Percentiles rank a stretch among this genome's conserved stretches.
Evolutionary conservation across 2,888 invertebrate genomes (phyloP).

Genomic region (Patella depressa): DNA sequence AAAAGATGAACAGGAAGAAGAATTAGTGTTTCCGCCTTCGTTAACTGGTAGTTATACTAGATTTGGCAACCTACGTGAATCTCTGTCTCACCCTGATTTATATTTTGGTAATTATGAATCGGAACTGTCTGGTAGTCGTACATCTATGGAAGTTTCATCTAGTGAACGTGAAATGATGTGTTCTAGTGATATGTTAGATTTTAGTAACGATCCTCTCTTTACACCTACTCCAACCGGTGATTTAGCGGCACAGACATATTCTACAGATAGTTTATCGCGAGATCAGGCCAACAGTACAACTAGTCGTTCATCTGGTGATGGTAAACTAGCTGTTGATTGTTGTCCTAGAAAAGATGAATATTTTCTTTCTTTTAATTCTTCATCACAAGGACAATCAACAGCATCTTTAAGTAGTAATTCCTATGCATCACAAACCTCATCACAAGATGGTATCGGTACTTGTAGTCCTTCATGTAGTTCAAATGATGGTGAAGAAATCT

Average conservation of each 20-base stretch:
- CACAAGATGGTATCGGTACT: conserved; percentile 39
- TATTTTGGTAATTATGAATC: conserved; percentile 55
- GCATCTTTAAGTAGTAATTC: conserved; percentile 58
- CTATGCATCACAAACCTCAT: conserved; percentile 39
- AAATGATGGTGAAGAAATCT: conserved; percentile 57
- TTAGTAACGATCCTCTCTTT: conserved; percentile 63
- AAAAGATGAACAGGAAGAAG: conserved; percentile 36
- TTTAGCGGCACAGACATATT: conserved; percentile 25
- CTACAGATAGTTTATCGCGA: conserved; percentile 37
- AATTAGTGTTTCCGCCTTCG: conserved; percentile 36
- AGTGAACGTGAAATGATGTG: conserved; percentile 65
- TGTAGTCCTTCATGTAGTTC: conserved; percentile 36
- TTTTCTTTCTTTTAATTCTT: conserved; percentile 60
- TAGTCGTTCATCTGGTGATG: conserved; percentile 45
- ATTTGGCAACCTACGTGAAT: conserved; percentile 35
- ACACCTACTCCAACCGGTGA: conserved; percentile 57
- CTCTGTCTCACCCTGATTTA: conserved; percentile 29
- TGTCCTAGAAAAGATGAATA: conserved; percentile 62
- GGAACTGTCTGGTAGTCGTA: conserved; percentile 57
- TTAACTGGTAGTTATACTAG: conserved; percentile 38
- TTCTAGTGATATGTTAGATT: conserved; percentile 63
- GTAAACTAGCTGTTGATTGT: conserved; percentile 55
- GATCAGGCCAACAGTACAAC: conserved; percentile 35
- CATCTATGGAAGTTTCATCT: conserved; percentile 63
- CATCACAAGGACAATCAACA: conserved; percentile 47